Base-by-base conservation (phyloP, 2,797 vertebrate species). In the Chelidonichthys spinosus region DNA sequence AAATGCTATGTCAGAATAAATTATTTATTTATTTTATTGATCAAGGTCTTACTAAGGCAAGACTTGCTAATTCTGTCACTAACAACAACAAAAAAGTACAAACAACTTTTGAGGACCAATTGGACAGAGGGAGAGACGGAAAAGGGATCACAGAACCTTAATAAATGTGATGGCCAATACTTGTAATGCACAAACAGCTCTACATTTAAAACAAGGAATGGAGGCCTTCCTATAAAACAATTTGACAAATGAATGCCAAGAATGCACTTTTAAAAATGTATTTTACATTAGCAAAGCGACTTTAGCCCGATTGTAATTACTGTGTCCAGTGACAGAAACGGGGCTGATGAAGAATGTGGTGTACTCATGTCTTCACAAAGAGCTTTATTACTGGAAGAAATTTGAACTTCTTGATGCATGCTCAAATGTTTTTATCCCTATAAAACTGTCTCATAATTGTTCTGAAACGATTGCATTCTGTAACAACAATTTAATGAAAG, bases 261-360 rank as follows among this genome's bases (percentile, higher is more conserved):
- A 74, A 9, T 50, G 11, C 25, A 64, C 54, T 71, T 75, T 66
- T 43, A 15, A 7, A 52, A 44, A 14, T 55, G 6, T 60, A n/a
- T 72, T 66, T 74, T 52, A 72, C 54, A 70, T 69, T 15, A 18
- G 50, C 11, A 52, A 11, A 46, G 61, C 8, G 61, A n/a, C 0
- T 64, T 63, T 60, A 47, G 55, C 44, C 63, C 54, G 14, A 63
- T 50, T 70, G 76, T 18, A 56, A 60, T 76, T 69, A 66, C 55
- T 60, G n/a, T 67, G 43, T 69, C 56, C 17, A 59, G 25, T 60
- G 40, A 78, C 5, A 33, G 47, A 65, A 73, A 63, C 52, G n/a
- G 39, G 52, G 50, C 32, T 53, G 60, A 59, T 55, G 15, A 74
- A 65, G 49, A 69, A 83, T 68, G 46, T 42, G 44, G 10, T 56